These are phyloP conservation scores for Trigoniulus corallinus DNA, from an alignment of 1,140 invertebrate genomes.

Conservation along the genomic window DNA sequence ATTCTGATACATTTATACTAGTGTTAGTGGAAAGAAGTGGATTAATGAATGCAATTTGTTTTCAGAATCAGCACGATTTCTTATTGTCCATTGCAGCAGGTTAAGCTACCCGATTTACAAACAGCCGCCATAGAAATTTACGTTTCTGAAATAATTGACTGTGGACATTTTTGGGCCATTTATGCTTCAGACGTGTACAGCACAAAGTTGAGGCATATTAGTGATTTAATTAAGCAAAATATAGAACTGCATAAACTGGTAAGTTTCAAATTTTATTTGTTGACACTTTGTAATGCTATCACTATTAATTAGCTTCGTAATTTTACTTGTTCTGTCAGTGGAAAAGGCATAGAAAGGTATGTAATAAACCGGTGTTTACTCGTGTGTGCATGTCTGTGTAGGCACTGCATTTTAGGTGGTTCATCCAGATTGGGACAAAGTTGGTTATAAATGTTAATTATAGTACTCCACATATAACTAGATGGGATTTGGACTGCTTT, in stretches of 20 bases:
- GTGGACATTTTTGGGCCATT: background rate
- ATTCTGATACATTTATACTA: no score
- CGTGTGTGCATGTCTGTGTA: no score
- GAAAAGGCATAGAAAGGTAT: no score
- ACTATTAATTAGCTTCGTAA: background rate
- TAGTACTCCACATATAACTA: no score
- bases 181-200: background rate
- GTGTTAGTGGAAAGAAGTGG: no score
- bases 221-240: background rate
- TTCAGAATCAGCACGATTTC: slow-evolving; percentile 1
- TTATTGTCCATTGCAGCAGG: background rate
- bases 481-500: no score
- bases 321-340: no score
- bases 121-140: background rate
- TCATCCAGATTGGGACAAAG: no score
- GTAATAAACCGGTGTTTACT: no score
- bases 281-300: background rate
- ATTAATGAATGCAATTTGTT: no score
- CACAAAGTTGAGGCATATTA: background rate
- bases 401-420: no score
- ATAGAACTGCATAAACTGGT: background rate
- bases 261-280: background rate
- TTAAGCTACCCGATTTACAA: background rate
- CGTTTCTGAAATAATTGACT: background rate
- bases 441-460: no score